Conservation (phyloP, 2,888 invertebrate genomes). For the Xylophagus ater region DNA sequence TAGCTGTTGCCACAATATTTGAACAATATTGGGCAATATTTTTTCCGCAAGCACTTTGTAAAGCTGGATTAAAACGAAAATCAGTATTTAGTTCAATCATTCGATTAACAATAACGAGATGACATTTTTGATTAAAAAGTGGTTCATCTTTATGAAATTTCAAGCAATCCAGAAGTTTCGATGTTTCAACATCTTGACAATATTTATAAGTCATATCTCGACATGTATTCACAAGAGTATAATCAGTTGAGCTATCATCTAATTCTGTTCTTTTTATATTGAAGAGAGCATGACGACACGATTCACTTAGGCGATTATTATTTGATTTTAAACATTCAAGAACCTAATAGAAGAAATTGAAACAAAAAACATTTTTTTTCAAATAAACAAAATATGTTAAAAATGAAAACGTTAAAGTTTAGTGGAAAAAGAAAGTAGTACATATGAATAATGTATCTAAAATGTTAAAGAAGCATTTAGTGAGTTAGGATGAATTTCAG, state of each 20-base stretch:
- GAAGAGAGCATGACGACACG: constrained; percentile 73
- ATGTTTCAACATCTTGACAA: constrained; percentile 61
- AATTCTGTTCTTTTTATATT: constrained; percentile 76
- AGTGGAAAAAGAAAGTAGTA: constrained; percentile 5
- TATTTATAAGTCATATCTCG: constrained; percentile 75
- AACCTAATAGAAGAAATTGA: constrained; percentile 43
- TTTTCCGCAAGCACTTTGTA: constrained; percentile 66
- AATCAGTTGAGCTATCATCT: constrained; percentile 78
- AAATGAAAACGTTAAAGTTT: constrained; percentile 11
- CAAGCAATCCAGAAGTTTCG: constrained; percentile 63
- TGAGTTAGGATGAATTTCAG: background rate
- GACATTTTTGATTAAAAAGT: constrained; percentile 73
- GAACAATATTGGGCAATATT: constrained; percentile 71
- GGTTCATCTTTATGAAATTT: constrained; percentile 66
- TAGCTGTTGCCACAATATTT: constrained; percentile 43
- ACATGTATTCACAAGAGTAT: constrained; percentile 71
- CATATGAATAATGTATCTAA: too few relatives aligned
- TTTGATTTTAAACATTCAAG: constrained; percentile 67
- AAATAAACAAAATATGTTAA: background rate
- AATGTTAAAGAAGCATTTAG: background rate
- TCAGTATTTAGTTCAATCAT: constrained; percentile 86
- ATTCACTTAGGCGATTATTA: constrained; percentile 50
- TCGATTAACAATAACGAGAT: constrained; percentile 70
- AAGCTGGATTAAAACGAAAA: constrained; percentile 74
- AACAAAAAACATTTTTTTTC: background rate